Conservation (phyloP, 2,113 vertebrate species). For the Ovibos moschatus region DNA sequence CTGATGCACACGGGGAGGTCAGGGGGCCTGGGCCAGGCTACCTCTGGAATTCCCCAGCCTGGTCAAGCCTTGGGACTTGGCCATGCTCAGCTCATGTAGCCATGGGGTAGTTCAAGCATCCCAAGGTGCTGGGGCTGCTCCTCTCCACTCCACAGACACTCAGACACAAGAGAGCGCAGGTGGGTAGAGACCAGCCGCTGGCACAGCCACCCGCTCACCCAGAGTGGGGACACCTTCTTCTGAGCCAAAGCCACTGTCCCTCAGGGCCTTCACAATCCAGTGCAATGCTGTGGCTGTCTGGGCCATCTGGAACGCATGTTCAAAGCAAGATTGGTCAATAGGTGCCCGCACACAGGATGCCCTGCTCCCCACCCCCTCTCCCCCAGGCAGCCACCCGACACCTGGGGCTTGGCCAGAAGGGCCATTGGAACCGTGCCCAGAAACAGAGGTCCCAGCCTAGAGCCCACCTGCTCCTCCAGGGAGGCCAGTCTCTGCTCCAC, state of each 20-base stretch:
- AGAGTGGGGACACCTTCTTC: constrained; percentile 71
- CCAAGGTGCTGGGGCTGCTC: too few species aligned
- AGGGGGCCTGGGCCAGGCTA: background rate
- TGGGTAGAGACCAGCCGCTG: background rate
- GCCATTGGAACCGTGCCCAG: accelerated
- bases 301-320: constrained; percentile 74
- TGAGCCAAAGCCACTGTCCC: constrained; percentile 75
- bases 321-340: background rate
- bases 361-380: accelerated
- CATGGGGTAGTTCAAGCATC: accelerated
- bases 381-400: background rate
- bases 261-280: constrained; percentile 89
- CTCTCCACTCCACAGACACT: background rate
- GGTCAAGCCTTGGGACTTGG: too few species aligned
- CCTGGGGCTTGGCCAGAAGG: background rate
- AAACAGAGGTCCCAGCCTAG: accelerated
- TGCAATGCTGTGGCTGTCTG: constrained; percentile 85
- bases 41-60: background rate
- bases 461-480: constrained; percentile 92
- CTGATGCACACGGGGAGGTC: accelerated
- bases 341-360: accelerated
- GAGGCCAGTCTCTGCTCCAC: constrained; percentile 82
- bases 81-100: accelerated
- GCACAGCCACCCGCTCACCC: constrained; percentile 76
- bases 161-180: background rate